Percentiles rank a stretch among this genome's conserved stretches.
phyloP scores from a whole-genome alignment of 2,888 invertebrate species.

The Zele albiditarsus region DNA sequence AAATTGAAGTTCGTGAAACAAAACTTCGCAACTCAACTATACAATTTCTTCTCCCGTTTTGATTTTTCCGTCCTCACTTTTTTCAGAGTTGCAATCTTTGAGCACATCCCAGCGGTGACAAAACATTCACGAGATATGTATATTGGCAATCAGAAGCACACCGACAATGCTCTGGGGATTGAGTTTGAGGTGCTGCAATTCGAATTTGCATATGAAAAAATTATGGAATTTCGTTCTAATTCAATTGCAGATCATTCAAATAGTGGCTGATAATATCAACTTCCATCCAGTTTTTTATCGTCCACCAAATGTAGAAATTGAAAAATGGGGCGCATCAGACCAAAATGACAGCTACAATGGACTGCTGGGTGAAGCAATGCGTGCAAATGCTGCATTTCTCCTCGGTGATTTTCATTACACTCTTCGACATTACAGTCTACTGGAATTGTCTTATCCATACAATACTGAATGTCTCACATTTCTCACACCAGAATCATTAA shows the following conservation, averaged over 20 bases:
- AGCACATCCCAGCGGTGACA: conserved; percentile 81
- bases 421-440: conserved; percentile 78
- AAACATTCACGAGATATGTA: conserved; percentile 53
- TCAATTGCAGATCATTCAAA: conserved; percentile 77
- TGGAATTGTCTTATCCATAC: conserved; percentile 85
- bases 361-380: conserved; percentile 82
- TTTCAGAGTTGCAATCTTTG: conserved; percentile 79
- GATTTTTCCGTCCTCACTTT: conserved; percentile 69
- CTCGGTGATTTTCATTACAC: conserved; percentile 87
- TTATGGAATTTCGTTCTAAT: conserved; percentile 13
- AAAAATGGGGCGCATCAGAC: conserved; percentile 81
- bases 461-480: conserved; percentile 90
- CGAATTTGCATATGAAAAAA: neutral
- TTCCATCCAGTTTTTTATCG: conserved; percentile 82
- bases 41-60: conserved; percentile 1
- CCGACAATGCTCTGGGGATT: conserved; percentile 73
- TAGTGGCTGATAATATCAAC: conserved; percentile 81
- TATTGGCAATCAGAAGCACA: conserved; percentile 29
- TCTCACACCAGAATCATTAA: conserved; percentile 85
- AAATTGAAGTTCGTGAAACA: conserved; percentile 58
- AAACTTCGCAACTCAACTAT: neutral
- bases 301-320: conserved; percentile 76
- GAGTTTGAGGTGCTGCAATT: conserved; percentile 77
- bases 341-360: conserved; percentile 82
- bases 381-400: conserved; percentile 81